A percentile compares a stretch with the other conserved stretches of the same genome.
Conservation (phyloP, 1,140 invertebrate species). For the Ridgeia piscesae region DNA sequence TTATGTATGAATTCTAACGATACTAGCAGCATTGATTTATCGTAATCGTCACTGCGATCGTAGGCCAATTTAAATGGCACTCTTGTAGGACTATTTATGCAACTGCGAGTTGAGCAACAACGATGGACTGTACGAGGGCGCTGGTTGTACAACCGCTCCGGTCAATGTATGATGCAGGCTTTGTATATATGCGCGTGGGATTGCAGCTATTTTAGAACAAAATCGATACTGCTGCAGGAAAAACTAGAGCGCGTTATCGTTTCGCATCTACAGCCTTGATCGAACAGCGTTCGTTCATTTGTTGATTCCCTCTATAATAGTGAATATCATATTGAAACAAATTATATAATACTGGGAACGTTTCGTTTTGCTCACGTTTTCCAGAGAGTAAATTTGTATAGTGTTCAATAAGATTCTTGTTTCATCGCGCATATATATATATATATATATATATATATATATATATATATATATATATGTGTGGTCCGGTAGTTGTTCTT, state of each 20-base stretch:
- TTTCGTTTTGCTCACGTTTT: background rate
- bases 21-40: background rate
- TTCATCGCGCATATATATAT: too few relatives aligned
- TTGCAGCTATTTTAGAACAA: background rate
- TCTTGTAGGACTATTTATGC: background rate
- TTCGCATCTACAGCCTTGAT: background rate
- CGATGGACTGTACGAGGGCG: too few relatives aligned
- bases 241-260: background rate
- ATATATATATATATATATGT: background rate
- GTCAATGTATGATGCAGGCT: too few relatives aligned
- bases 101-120: background rate
- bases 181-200: background rate
- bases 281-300: background rate
- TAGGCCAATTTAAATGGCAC: background rate
- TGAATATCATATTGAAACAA: too few relatives aligned
- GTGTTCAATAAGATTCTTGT: background rate
- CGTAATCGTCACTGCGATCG: background rate
- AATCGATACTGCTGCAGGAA: background rate
- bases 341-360: background rate
- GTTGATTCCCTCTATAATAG: background rate
- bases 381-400: background rate
- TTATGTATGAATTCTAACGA: background rate
- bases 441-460: background rate
- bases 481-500: too few relatives aligned
- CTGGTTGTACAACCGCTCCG: too few relatives aligned